Evolutionary conservation across 2,113 vertebrate species (phyloP), one percentile per base, ranked within the genome.

Genomic region (Rhipidura dahli): DNA sequence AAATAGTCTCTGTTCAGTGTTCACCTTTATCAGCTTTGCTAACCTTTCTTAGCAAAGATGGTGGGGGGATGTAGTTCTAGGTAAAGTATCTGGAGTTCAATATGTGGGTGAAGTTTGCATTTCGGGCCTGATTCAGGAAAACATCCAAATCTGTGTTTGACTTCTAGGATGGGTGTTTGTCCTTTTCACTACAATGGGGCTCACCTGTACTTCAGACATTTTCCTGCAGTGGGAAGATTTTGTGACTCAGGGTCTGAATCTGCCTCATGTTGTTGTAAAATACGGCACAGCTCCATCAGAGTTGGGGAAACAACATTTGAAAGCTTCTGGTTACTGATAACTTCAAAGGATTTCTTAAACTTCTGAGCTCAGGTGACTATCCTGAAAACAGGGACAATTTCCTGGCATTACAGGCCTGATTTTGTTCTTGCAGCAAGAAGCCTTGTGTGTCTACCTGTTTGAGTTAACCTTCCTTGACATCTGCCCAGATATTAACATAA

Each of bases 1-100:
- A 94, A 90, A 50, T 30, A 85, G 80, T 71, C 54, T 83, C 93
- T 95, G 89, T 68, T 93, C 81, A 94, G 51, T 93, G 92, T 94
- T 92, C 63, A 70, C 77, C 57, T 96, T 87, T 97, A 95, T 95
- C 96, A 81, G 51, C 73, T 89, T 94, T 90, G 85, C 59, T 88
- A 87, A 94, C 49, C 60, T 90, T 95, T 87, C 85, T 84, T 44
- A 76, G 57, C 28, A 87, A 77, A 91, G 35, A 42, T 13, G 11
- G 24, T 14, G 47, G 49, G 2, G 2, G n/a, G 50, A 87, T 16
- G 11, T 31, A 56, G 44, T 13, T n/a, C 44, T 40, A 37, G 33
- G 28, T 39, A 81, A 26, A 82, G 59, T 64, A 68, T 31, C 19
- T 6, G 2, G 31, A 84, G 26, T 42, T 87, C 49, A 78, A 8